Evolutionary conservation across 2,797 vertebrate species (phyloP).

Genomic region (Tokudaia tokunoshimensis): DNA sequence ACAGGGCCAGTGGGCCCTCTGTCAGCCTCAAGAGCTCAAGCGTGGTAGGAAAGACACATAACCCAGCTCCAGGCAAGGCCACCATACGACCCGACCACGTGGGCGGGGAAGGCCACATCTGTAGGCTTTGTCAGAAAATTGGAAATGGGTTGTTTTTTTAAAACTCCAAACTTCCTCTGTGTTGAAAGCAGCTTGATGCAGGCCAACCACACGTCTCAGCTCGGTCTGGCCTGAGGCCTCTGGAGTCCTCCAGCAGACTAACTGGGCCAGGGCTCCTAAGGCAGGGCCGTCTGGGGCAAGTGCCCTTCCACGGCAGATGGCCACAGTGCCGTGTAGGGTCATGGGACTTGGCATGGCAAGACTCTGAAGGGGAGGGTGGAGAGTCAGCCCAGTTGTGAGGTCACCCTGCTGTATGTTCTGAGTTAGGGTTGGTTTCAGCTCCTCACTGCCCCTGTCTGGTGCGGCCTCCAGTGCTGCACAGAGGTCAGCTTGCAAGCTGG

Average conservation of each 20-base stretch:
- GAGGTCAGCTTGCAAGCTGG: background rate
- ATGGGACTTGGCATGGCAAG: too few relatives aligned
- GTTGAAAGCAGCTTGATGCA: background rate
- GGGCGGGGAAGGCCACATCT: background rate
- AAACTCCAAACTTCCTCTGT: background rate
- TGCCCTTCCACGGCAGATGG: background rate
- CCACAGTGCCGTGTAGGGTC: background rate
- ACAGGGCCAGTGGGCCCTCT: background rate
- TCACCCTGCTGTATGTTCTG: accelerated
- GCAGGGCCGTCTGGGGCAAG: background rate
- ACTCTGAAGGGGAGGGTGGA: background rate
- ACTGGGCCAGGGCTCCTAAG: background rate
- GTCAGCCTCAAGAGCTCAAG: background rate
- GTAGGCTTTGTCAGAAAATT: background rate
- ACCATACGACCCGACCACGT: too few relatives aligned
- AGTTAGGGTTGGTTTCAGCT: background rate
- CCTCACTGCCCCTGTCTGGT: accelerated
- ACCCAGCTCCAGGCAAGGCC: background rate
- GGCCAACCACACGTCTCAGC: background rate
- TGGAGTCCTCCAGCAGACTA: background rate
- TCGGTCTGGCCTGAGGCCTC: background rate
- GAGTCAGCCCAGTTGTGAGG: background rate
- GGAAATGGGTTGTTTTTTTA: background rate
- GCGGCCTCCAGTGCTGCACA: too few relatives aligned
- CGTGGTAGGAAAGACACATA: background rate